These are phyloP conservation scores for Blera fallax DNA, from an alignment of 2,888 invertebrate species.

Conservation along the genomic window DNA sequence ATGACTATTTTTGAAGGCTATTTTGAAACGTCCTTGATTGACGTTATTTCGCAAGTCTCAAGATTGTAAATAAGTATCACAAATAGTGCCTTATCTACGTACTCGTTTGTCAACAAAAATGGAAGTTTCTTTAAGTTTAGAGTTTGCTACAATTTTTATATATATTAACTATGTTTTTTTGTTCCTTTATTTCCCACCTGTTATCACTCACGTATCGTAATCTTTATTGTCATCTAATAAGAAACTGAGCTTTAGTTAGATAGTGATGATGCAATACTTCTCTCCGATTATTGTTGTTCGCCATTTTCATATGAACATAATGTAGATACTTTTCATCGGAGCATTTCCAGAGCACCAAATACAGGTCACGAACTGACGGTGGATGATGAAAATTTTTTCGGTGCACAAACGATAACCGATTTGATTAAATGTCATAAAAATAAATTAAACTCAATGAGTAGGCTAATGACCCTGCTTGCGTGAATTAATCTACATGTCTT, in stretches of 20 bases:
- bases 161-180: background rate
- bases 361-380: background rate
- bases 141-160: background rate
- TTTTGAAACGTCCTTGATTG: no score
- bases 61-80: no score
- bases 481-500: background rate
- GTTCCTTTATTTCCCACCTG: background rate
- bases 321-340: background rate
- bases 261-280: background rate
- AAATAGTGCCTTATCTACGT: background rate
- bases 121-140: background rate
- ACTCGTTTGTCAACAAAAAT: background rate
- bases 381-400: background rate
- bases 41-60: background rate
- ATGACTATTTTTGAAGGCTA: no score
- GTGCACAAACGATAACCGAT: background rate
- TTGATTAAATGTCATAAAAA: conserved; percentile 11
- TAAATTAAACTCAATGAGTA: conserved; percentile 6
- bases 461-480: background rate
- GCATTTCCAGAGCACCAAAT: background rate
- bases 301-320: no score
- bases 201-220: background rate
- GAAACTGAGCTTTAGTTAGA: background rate
- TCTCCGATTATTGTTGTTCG: background rate
- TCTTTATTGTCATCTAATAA: background rate